A percentile compares a stretch with the other conserved stretches of the same genome.
These are phyloP conservation scores for Emmelina monodactyla DNA, from an alignment of 2,888 invertebrate genomes.

Conservation along the genomic window DNA sequence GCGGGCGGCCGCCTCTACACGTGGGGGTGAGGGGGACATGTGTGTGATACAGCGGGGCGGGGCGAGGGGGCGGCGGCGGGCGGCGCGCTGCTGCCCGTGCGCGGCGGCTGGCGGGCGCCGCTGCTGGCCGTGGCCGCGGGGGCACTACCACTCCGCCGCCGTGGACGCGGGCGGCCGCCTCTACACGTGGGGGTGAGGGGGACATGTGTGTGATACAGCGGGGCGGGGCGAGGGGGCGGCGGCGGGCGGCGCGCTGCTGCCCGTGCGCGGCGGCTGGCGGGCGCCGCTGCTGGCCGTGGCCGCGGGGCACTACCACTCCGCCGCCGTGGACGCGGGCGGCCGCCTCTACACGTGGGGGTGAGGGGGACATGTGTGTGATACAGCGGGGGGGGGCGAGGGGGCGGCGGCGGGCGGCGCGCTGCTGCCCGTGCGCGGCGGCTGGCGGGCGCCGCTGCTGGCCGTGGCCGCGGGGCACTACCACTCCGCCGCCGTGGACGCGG, in stretches of 20 bases:
- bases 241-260: conserved; percentile 71
- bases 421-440: conserved; percentile 66
- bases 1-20: conserved; percentile 81
- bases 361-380: conserved; percentile 67
- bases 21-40: conserved; percentile 89
- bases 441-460: conserved; percentile 70
- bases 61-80: conserved; percentile 70
- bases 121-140: conserved; percentile 72
- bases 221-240: conserved; percentile 69
- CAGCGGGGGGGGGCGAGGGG: conserved; percentile 72
- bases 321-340: conserved; percentile 81
- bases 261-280: conserved; percentile 66
- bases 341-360: conserved; percentile 89
- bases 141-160: conserved; percentile 91
- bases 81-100: conserved; percentile 69
- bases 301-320: conserved; percentile 91
- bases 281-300: conserved; percentile 74
- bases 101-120: conserved; percentile 65
- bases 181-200: conserved; percentile 88
- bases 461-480: conserved; percentile 92
- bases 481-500: conserved; percentile 79
- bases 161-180: conserved; percentile 79
- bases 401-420: conserved; percentile 70
- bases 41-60: no score
- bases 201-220: no score